phyloP scores from a whole-genome alignment of 2,888 invertebrate genomes.

The Tipula helvola region DNA sequence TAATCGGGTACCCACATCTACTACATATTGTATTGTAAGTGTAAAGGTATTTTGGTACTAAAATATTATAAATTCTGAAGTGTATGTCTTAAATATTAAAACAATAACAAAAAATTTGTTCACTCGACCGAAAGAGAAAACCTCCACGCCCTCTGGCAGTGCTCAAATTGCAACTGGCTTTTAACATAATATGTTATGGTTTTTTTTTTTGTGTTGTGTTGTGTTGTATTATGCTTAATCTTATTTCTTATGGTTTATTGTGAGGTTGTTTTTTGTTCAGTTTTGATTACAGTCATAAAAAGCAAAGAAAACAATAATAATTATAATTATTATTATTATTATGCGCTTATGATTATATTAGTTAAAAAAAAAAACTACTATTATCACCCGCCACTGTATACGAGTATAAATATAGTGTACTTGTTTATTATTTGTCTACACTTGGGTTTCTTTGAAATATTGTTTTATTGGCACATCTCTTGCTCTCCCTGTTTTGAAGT shows the following conservation, averaged over 20 bases:
- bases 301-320: background rate
- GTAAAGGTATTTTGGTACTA: background rate
- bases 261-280: background rate
- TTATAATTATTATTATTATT: background rate
- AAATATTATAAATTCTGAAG: background rate
- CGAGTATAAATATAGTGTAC: background rate
- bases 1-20: background rate
- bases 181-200: background rate
- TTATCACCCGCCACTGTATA: conserved; percentile 4
- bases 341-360: background rate
- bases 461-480: background rate
- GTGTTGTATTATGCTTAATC: background rate
- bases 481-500: background rate
- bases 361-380: background rate
- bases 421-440: background rate
- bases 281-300: background rate
- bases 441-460: background rate
- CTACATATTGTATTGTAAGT: background rate
- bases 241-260: background rate
- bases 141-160: conserved; percentile 11
- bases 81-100: background rate
- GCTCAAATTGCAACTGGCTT: conserved; percentile 12
- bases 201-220: too few species aligned
- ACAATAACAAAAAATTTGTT: background rate
- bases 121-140: conserved; percentile 9